Base-by-base conservation (phyloP, 2,113 vertebrate genomes). In the Pelusios castaneus region DNA sequence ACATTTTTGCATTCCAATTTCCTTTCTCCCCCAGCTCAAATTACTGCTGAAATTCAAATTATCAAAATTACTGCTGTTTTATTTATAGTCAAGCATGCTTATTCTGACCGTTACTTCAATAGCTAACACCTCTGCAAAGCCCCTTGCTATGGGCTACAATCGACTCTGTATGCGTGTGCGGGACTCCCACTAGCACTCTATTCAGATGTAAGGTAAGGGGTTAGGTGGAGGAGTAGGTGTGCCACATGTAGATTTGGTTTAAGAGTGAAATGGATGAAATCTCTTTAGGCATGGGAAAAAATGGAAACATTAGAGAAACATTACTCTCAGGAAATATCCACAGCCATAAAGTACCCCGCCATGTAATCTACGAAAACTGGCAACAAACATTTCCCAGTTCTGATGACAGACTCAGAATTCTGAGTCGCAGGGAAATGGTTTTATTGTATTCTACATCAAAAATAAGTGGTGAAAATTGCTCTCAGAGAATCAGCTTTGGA, bases 361-460 rank as follows among this genome's bases (percentile, higher is more conserved):
- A 82, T 82, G 70, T 9, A 83, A 82, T 5, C 31, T 6, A 10
- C 31, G 85, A 70, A 89, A 76, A 16, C 4, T 56, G 38, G 5
- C 0, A 81, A 38, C 38, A 16, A 81, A 13, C 19, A 76, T 34
- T 21, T 80, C 2, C 14, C 52, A 87, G 91, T 12, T 90, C 10
- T 22, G 89, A 78, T 17, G 84, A n/a, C 19, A 43, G 90, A 14
- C 52, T 45, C 63, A 83, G 21, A 92, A 77, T 80, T 84, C 81
- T 70, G n/a, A 87, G 14, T 70, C 45, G 25, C 8, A 76, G 80
- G 16, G 87, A 92, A 83, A 0, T 0, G 17, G 73, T 85, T n/a
- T 63, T 96, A 24, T 41, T 95, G 91, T 79, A 92, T 25, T 92
- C 56, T 75, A 41, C 45, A 91, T 10, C 29, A 85, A 92, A 92